These are phyloP conservation scores for Lutjanus campechanus DNA, from an alignment of 2,797 vertebrate genomes.

Conservation along the genomic window DNA sequence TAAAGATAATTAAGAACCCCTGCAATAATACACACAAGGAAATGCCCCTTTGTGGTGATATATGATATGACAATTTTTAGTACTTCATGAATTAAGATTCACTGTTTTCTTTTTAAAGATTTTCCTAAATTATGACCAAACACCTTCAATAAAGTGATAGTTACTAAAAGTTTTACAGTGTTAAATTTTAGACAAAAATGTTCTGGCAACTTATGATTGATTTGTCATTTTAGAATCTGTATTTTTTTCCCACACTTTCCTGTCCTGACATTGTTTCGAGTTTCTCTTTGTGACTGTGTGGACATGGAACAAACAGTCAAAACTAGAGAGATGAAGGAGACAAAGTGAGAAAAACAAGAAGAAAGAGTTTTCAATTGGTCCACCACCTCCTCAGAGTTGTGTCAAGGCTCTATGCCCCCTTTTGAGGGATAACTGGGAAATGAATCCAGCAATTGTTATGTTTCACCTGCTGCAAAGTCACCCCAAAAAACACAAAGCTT, in stretches of 20 bases:
- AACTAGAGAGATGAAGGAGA: background rate
- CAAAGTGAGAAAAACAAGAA: background rate
- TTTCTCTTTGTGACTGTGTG: background rate
- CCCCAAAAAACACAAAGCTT: conserved; percentile 54
- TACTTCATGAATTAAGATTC: background rate
- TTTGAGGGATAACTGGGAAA: conserved; percentile 50
- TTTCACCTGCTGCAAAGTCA: conserved; percentile 82
- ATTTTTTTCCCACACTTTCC: background rate
- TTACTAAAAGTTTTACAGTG: no score
- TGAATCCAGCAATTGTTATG: conserved; percentile 73
- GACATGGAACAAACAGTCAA: background rate
- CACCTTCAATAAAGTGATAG: no score
- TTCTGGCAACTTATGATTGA: background rate
- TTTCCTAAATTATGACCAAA: no score
- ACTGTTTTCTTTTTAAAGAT: no score
- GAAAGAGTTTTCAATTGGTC: conserved; percentile 19
- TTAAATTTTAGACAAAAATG: background rate
- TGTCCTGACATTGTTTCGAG: background rate
- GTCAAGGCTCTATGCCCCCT: background rate
- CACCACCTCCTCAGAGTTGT: background rate
- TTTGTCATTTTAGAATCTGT: background rate
- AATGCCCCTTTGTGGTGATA: conserved; percentile 38
- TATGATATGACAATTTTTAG: conserved; percentile 5
- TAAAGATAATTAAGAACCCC: no score
- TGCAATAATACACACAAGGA: background rate